These are phyloP conservation scores for Polydrusus tereticollis DNA, from an alignment of 2,888 invertebrate genomes.

Conservation along the genomic window DNA sequence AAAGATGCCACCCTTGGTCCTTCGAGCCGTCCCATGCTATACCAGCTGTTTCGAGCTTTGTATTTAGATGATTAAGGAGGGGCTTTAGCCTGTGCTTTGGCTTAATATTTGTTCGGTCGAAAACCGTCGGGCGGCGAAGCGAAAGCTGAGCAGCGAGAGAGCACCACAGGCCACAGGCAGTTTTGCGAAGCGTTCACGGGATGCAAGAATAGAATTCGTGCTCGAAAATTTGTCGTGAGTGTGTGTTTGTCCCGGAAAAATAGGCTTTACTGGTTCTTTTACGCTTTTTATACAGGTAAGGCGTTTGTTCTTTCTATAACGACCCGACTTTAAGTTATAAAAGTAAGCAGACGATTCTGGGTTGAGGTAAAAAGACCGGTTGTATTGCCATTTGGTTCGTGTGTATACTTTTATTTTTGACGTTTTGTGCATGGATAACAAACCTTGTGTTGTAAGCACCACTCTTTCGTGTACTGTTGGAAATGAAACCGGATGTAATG, in stretches of 20 bases:
- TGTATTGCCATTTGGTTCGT: constrained; percentile 10
- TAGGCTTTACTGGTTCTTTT: constrained; percentile 13
- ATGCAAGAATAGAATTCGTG: constrained; percentile 15
- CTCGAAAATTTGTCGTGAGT: constrained; percentile 2
- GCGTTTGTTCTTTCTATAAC: constrained; percentile 13
- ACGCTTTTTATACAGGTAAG: constrained; percentile 16
- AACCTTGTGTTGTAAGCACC: background rate
- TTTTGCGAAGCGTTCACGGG: constrained; percentile 12
- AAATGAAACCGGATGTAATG: background rate
- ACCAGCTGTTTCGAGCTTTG: constrained; percentile 31
- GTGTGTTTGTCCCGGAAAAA: constrained; percentile 18
- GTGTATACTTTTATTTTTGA: background rate
- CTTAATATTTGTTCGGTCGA: constrained; percentile 30
- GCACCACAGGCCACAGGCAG: background rate
- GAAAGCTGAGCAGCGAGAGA: background rate
- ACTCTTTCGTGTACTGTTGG: too few species aligned
- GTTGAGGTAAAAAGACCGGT: background rate
- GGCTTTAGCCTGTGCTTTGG: constrained; percentile 31
- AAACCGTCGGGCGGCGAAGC: constrained; percentile 19
- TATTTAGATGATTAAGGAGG: constrained; percentile 38
- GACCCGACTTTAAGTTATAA: constrained; percentile 23
- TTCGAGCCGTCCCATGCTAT: background rate
- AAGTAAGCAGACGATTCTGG: background rate
- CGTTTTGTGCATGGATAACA: background rate
- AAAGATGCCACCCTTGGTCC: constrained; percentile 10